These are phyloP conservation scores for Apodemia mormo DNA, from an alignment of 2,888 invertebrate species.

Conservation along the genomic window DNA sequence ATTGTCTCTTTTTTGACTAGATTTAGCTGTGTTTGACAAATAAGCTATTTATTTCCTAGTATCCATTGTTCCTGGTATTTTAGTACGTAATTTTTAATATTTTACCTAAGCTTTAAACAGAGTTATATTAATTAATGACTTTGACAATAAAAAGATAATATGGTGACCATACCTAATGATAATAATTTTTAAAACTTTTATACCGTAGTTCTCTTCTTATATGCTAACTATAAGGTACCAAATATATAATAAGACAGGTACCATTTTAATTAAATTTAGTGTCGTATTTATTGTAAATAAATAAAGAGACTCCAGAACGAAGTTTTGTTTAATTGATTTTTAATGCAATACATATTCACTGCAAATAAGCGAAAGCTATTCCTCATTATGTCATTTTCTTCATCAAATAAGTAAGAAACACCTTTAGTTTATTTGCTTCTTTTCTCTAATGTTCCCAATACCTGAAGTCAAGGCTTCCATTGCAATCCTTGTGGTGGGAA, in stretches of 20 bases:
- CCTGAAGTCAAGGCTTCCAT: too few relatives aligned
- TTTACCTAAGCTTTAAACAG: constrained; percentile 26
- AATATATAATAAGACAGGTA: constrained; percentile 41
- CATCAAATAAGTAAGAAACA: too few relatives aligned
- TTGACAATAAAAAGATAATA: constrained; percentile 62
- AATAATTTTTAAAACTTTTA: constrained; percentile 51
- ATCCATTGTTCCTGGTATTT: background rate
- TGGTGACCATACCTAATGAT: constrained; percentile 57
- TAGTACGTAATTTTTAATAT: constrained; percentile 30
- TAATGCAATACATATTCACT: background rate
- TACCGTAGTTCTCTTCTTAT: constrained; percentile 47
- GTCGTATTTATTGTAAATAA: constrained; percentile 69
- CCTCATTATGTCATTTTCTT: too few relatives aligned
- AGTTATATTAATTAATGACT: constrained; percentile 29
- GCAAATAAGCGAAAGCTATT: too few relatives aligned
- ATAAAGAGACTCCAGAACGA: constrained; percentile 35
- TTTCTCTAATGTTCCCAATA: too few relatives aligned
- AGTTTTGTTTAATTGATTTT: constrained; percentile 27
- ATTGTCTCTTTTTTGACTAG: constrained; percentile 55
- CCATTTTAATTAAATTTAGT: constrained; percentile 52
- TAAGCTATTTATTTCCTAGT: constrained; percentile 48
- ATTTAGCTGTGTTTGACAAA: constrained; percentile 80
- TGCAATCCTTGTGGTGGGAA: too few relatives aligned
- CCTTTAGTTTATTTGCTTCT: too few relatives aligned
- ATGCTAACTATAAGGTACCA: constrained; percentile 27